Evolutionary conservation across 2,113 vertebrate genomes (phyloP).

Genomic region (Chauna torquata): DNA sequence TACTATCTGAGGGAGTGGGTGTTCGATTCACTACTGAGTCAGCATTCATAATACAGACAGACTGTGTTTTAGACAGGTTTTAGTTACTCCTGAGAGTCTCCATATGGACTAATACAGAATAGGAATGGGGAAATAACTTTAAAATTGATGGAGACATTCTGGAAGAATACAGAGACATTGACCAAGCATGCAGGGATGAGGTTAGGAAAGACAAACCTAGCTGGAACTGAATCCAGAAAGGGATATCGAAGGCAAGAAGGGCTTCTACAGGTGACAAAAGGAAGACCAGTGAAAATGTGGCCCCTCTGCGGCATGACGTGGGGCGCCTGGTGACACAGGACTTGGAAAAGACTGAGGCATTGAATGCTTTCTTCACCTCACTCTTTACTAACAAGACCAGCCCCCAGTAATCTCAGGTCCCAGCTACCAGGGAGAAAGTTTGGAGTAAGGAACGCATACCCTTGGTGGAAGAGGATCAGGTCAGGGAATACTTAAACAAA

Average conservation of each 20-base stretch:
- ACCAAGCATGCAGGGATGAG: background rate
- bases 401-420: background rate
- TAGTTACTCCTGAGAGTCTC: background rate
- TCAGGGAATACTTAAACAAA: background rate
- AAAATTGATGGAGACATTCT: background rate
- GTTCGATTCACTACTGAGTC: background rate
- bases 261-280: background rate
- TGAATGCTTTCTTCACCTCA: background rate
- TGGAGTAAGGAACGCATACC: background rate
- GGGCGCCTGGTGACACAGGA: background rate
- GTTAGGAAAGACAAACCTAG: background rate
- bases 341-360: background rate
- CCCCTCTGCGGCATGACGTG: background rate
- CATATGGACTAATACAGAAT: background rate
- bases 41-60: background rate
- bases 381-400: background rate
- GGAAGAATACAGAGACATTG: background rate
- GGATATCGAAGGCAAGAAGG: background rate
- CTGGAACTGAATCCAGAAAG: background rate
- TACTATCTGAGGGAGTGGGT: background rate
- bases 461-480: background rate
- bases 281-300: background rate
- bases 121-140: background rate
- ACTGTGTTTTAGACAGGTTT: background rate
- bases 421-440: background rate